phyloP scores from a whole-genome alignment of 1,140 invertebrate genomes.

The Anthonomus grandis region DNA sequence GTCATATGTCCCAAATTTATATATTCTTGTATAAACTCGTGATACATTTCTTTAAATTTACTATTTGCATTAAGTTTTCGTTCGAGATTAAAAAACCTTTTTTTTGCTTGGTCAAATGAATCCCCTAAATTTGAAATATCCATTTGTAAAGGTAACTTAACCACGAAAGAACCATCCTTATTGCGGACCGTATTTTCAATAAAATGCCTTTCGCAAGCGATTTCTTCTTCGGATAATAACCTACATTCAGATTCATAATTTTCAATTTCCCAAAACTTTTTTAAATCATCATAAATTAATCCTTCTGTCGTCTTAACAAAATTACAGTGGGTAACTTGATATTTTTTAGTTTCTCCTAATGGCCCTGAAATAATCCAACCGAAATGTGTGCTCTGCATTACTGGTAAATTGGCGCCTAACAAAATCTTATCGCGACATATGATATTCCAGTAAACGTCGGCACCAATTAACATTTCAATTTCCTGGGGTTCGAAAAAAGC shows the following conservation, averaged over 20 bases:
- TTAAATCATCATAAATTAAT: neutral
- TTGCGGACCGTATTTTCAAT: neutral
- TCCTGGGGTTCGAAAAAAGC: slow-evolving; percentile 4
- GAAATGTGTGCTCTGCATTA: slow-evolving; percentile 10
- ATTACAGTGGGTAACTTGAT: neutral
- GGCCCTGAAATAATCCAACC: slow-evolving; percentile 6
- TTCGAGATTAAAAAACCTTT: slow-evolving; percentile 13
- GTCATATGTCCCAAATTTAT: slow-evolving; percentile 40
- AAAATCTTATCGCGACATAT: slow-evolving; percentile 4
- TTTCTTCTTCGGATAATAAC: slow-evolving; percentile 3
- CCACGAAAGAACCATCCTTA: slow-evolving; percentile 10
- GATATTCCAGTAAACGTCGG: slow-evolving; percentile 15
- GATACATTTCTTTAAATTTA: slow-evolving; percentile 21
- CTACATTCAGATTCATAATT: neutral
- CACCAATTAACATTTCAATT: slow-evolving; percentile 17
- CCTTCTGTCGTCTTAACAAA: neutral
- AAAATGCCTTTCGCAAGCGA: neutral
- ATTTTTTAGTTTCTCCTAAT: neutral
- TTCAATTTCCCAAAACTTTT: slow-evolving; percentile 9
- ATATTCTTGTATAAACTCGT: slow-evolving; percentile 42
- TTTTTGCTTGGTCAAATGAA: slow-evolving; percentile 2
- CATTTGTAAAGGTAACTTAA: slow-evolving; percentile 2
- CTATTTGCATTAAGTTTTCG: slow-evolving; percentile 6
- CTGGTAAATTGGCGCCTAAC: neutral
- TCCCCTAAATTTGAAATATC: neutral